Evolutionary conservation across 2,888 invertebrate genomes (phyloP).

Genomic region (Blastobasis lacticolella): DNA sequence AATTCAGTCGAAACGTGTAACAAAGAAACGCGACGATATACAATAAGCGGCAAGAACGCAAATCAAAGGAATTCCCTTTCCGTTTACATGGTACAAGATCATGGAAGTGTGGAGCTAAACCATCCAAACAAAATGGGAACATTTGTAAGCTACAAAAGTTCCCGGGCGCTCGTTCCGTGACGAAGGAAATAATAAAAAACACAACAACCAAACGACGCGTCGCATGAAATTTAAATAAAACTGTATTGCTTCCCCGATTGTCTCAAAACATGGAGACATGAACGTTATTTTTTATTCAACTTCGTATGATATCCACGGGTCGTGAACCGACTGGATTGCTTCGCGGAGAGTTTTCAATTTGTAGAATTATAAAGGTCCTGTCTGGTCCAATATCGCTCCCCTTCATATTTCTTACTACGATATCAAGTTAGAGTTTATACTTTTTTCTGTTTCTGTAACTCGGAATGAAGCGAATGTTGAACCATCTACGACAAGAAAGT

Average conservation of each 20-base stretch:
- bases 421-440: too few species aligned
- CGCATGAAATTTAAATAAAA: conserved; percentile 25
- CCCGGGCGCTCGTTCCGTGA: conserved; percentile 13
- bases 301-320: conserved; percentile 2
- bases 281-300: conserved; percentile 12
- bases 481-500: too few species aligned
- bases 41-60: neutral
- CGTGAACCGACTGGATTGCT: conserved; percentile 2
- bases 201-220: conserved; percentile 3
- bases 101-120: conserved; percentile 12
- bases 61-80: conserved; percentile 2
- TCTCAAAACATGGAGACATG: conserved; percentile 6
- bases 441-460: too few species aligned
- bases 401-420: neutral
- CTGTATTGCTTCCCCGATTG: conserved; percentile 13
- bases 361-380: conserved; percentile 4
- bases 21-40: too few species aligned
- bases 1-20: too few species aligned
- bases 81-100: conserved; percentile 5
- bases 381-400: neutral
- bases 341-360: conserved; percentile 1
- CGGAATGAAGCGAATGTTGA: too few species aligned
- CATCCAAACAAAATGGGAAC: conserved; percentile 13
- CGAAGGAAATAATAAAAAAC: conserved; percentile 19
- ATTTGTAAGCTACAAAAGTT: conserved; percentile 18